Conservation (phyloP, 2,113 vertebrate species). For the Chaetorhynchus papuensis region DNA sequence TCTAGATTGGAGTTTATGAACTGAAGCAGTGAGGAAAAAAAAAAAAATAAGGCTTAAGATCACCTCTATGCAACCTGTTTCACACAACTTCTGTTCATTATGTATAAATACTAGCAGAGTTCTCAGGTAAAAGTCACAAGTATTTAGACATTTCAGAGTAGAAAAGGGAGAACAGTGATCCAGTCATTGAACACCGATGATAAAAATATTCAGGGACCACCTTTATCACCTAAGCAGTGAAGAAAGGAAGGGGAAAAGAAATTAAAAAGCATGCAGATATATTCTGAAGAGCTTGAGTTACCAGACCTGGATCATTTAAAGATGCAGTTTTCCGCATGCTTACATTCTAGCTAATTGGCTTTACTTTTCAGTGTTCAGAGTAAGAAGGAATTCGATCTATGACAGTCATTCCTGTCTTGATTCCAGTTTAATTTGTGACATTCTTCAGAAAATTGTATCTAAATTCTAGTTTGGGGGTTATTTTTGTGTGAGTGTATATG, state of each 20-base stretch:
- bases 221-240: not conserved
- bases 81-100: not conserved
- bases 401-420: not conserved
- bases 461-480: not conserved
- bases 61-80: not conserved
- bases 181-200: not conserved
- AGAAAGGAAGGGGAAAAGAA: not conserved
- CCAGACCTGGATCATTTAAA: not conserved
- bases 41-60: not conserved
- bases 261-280: not conserved
- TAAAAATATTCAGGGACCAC: not conserved
- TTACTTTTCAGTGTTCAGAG: not conserved
- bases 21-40: not conserved
- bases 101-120: not conserved
- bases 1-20: not conserved
- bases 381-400: not conserved
- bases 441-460: not conserved
- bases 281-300: not conserved
- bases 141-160: not conserved
- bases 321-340: not conserved
- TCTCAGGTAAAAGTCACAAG: not conserved
- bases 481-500: accelerated
- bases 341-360: not conserved
- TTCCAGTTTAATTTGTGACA: not conserved
- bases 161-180: not conserved